Evolutionary conservation across 2,888 invertebrate species (phyloP).

Genomic region (Acanthosepion pharaonis): DNA sequence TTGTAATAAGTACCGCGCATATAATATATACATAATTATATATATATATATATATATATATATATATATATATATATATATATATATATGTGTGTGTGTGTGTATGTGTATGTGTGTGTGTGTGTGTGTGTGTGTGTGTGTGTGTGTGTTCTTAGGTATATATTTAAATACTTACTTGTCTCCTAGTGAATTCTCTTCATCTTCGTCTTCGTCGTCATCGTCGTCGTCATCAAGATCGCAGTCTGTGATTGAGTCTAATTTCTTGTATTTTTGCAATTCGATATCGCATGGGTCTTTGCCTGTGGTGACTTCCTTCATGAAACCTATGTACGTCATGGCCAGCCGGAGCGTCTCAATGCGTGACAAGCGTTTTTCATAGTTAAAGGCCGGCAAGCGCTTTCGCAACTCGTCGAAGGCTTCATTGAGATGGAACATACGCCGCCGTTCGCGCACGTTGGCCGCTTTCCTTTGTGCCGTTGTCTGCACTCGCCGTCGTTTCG

Average conservation of each 20-base stretch:
- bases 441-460: conserved; percentile 80
- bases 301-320: conserved; percentile 87
- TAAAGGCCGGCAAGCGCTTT: conserved; percentile 90
- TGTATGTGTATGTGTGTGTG: too few species aligned
- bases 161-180: not conserved
- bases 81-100: not conserved
- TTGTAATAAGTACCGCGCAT: too few species aligned
- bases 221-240: not conserved
- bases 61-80: conserved; percentile 38
- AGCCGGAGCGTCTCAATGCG: conserved; percentile 94
- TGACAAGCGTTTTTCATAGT: conserved; percentile 94
- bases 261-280: conserved; percentile 46
- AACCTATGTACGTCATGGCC: conserved; percentile 96
- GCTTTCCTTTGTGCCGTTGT: conserved; percentile 68
- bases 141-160: not conserved
- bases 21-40: too few species aligned
- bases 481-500: conserved; percentile 65
- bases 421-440: conserved; percentile 95
- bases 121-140: too few species aligned
- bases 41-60: not conserved
- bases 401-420: conserved; percentile 95
- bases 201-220: conserved; percentile 33
- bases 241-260: too few species aligned
- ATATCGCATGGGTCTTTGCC: conserved; percentile 60
- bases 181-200: not conserved